A percentile compares a stretch with the other conserved stretches of the same genome.
phyloP scores from a whole-genome alignment of 2,888 invertebrate species.

The Leptopilina syphax region DNA sequence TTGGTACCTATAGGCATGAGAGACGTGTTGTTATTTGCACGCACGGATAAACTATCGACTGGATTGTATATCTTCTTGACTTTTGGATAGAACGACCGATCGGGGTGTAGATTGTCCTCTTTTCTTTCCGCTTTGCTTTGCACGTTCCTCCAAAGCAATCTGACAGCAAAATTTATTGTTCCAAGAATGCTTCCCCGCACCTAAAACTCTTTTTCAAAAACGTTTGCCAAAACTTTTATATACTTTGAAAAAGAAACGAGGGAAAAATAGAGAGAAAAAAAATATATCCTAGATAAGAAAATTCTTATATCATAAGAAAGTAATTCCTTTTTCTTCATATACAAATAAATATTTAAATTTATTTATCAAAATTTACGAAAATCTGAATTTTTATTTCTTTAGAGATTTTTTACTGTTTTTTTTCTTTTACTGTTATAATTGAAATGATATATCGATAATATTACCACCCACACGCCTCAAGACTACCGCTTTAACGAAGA shows the following conservation, averaged over 20 bases:
- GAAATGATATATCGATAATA: neutral
- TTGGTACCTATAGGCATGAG: constrained; percentile 5
- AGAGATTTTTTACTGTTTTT: too few species aligned
- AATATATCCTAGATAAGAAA: neutral
- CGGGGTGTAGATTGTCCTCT: constrained; percentile 42
- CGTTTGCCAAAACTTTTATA: constrained; percentile 10
- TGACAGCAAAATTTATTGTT: constrained; percentile 36
- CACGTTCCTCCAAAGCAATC: constrained; percentile 43
- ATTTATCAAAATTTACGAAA: too few species aligned
- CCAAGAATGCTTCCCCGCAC: constrained; percentile 19
- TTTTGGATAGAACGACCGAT: constrained; percentile 48
- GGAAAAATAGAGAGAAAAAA: too few species aligned
- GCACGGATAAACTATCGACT: constrained; percentile 40
- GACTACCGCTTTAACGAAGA: neutral
- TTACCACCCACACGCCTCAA: constrained; percentile 1
- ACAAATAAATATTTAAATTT: too few species aligned
- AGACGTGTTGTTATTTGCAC: constrained; percentile 32
- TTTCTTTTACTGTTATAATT: too few species aligned
- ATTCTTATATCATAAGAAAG: neutral
- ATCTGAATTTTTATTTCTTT: too few species aligned
- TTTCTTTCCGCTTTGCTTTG: constrained; percentile 40
- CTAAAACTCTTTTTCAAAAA: constrained; percentile 16
- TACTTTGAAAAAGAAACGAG: neutral
- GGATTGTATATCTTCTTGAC: constrained; percentile 49
- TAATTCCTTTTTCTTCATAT: too few species aligned